These are phyloP conservation scores for Notodonta dromedarius DNA, from an alignment of 2,888 invertebrate species.

Conservation along the genomic window DNA sequence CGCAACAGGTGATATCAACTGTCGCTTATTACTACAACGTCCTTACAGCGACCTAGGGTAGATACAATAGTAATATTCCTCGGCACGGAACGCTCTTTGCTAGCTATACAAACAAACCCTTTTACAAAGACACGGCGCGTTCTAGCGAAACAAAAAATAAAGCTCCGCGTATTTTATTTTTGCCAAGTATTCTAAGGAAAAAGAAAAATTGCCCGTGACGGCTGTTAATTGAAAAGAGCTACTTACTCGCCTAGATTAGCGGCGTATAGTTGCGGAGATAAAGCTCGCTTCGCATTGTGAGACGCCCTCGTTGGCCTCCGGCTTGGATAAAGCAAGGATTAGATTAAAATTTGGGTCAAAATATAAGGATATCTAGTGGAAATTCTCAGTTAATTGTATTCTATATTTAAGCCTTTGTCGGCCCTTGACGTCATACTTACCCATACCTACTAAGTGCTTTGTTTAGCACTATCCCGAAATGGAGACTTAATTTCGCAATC, in stretches of 20 bases:
- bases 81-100: neutral
- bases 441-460: too few relatives aligned
- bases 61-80: neutral
- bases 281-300: slow-evolving; percentile 31
- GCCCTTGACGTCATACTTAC: neutral
- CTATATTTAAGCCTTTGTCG: neutral
- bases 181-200: slow-evolving; percentile 20
- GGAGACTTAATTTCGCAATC: too few relatives aligned
- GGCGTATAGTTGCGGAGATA: slow-evolving; percentile 29
- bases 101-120: slow-evolving; percentile 3
- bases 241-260: slow-evolving; percentile 53
- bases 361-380: neutral
- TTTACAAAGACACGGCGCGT: neutral
- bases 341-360: slow-evolving; percentile 3
- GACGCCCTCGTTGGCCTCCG: slow-evolving; percentile 27
- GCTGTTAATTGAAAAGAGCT: slow-evolving; percentile 62
- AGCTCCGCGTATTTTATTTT: slow-evolving; percentile 34
- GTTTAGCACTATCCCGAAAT: too few relatives aligned
- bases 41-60: too few relatives aligned
- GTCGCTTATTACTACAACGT: too few relatives aligned
- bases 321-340: slow-evolving; percentile 15
- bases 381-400: neutral
- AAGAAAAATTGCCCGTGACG: slow-evolving; percentile 56
- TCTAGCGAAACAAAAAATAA: slow-evolving; percentile 10
- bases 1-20: too few relatives aligned